These are phyloP conservation scores for Disparrhopalites patrizii DNA, from an alignment of 2,888 invertebrate species.

Conservation along the genomic window DNA sequence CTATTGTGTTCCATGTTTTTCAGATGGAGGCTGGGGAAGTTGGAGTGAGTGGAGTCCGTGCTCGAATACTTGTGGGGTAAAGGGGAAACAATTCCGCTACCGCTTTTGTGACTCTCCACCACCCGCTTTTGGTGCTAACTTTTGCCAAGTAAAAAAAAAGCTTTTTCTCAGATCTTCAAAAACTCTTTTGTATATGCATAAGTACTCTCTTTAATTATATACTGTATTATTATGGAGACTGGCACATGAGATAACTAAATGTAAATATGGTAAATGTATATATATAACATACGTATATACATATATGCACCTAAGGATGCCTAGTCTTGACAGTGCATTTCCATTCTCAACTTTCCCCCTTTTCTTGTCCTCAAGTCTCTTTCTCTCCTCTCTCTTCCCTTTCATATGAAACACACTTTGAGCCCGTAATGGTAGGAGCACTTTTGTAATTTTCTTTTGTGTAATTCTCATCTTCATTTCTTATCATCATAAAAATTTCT, in stretches of 20 bases:
- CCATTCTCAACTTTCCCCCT: background rate
- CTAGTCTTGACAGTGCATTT: no score
- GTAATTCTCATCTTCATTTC: background rate
- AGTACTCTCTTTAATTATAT: no score
- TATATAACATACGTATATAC: no score
- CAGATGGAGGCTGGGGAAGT: conserved; percentile 46
- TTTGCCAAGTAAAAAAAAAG: conserved; percentile 44
- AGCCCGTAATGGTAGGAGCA: no score
- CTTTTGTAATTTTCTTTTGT: background rate
- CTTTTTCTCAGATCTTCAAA: background rate
- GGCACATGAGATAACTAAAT: no score
- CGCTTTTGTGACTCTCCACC: conserved; percentile 47
- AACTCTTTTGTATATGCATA: no score
- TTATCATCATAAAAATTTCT: background rate
- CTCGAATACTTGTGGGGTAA: conserved; percentile 41
- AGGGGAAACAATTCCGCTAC: conserved; percentile 44
- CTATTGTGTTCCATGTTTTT: conserved; percentile 2
- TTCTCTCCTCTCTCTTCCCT: background rate
- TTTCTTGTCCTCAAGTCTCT: background rate
- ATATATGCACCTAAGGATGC: no score
- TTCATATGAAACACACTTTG: no score
- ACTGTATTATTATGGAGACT: no score
- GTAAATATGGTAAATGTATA: no score
- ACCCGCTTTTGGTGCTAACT: conserved; percentile 44
- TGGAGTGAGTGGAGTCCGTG: conserved; percentile 41